Conservation (phyloP, 30 jellyfish, hydroid and myxozoan genomes). For the Catostylus mosaicus region DNA sequence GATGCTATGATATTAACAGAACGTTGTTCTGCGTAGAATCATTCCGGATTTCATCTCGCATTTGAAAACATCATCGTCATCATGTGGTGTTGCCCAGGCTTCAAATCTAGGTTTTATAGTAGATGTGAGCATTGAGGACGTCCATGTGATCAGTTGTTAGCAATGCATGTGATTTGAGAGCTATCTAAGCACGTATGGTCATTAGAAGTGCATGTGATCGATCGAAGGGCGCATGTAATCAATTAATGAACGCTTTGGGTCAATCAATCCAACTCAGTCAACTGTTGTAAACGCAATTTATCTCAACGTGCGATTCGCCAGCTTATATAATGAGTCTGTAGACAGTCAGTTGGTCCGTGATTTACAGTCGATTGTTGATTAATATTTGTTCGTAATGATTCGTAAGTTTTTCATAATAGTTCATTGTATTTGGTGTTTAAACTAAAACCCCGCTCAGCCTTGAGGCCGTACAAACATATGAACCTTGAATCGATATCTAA, state of each 20-base stretch:
- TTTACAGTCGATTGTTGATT: background rate
- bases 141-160: background rate
- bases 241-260: background rate
- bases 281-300: background rate
- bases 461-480: too few species aligned
- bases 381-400: constrained; percentile 1
- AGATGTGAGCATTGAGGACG: background rate
- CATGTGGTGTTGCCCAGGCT: too few species aligned
- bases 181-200: background rate
- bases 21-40: too few species aligned
- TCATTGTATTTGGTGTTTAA: too few species aligned
- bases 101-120: too few species aligned
- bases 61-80: too few species aligned
- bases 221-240: background rate
- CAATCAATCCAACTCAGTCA: background rate
- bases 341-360: background rate
- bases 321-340: background rate
- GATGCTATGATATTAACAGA: too few species aligned
- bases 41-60: too few species aligned
- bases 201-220: background rate
- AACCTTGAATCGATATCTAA: too few species aligned
- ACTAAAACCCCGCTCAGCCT: too few species aligned
- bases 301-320: background rate
- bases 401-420: background rate
- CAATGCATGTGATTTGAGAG: background rate